Evolutionary conservation across 1,140 invertebrate species (phyloP), one percentile per base, ranked within the genome.

Genomic region (Platyscapa corneri): DNA sequence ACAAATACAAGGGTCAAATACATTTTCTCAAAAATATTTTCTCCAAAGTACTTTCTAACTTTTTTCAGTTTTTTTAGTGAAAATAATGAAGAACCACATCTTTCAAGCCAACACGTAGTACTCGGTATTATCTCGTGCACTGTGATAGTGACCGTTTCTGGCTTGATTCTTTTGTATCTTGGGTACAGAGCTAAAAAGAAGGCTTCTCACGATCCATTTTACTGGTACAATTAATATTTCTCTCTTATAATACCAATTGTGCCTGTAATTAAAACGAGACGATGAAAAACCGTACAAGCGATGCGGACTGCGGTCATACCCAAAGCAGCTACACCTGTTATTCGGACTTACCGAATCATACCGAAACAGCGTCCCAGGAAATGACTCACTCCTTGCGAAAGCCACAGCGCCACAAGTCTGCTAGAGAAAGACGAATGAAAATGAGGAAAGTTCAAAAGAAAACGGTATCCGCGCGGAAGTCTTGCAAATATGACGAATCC

Each of bases 161-260:
- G 23, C 8, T 46, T 84, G 2, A 46, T 76, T 32, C 53, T 76
- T 20, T 30, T 74, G 16, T 80, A 60, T n/a, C 76, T 72, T 27
- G 37, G n/a, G 30, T 10, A n/a, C 1, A 75, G 23, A 75, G 27
- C 39, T n/a, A 27, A 75, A 49, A 75, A 80, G n/a, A 34, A 32
- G 32, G 14, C 32, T 12, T 1, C 8, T n/a, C 3, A 10, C 34
- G 78, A 67, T 65, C 12, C 56, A 14, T 76, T 83, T 60, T 77
- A 32, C 60, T 49, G 82, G 82, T 83, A 77, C 6, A 53, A 39
- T 70, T 70, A 20, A 70, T 20, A 37, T 18, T 23, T 30, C 34
- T 70, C 34, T 8, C 5, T 8, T 0, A 34, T 20, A 18, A 37
- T 70, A 23, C 5, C 2, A 23, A 34, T 37, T 30, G 1, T 8